Evolutionary conservation across 2,888 invertebrate species (phyloP).

Genomic region (Agrilus biguttatus): DNA sequence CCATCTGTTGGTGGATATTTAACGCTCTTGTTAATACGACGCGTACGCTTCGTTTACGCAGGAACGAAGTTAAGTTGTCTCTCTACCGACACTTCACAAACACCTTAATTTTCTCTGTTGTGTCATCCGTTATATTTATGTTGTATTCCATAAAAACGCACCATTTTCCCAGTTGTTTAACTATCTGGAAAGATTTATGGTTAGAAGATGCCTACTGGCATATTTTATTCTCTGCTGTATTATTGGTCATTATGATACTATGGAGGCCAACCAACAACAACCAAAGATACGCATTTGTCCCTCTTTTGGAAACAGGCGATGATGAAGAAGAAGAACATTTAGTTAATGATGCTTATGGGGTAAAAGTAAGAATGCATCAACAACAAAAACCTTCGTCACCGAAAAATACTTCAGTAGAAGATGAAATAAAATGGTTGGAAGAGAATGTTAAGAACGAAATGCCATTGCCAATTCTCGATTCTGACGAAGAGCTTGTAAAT

Average conservation of each 20-base stretch:
- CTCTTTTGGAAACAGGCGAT: constrained; percentile 71
- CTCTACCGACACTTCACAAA: constrained; percentile 91
- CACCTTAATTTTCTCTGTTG: constrained; percentile 78
- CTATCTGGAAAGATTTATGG: constrained; percentile 86
- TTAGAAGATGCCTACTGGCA: constrained; percentile 94
- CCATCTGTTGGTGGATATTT: constrained; percentile 93
- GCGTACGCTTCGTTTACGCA: constrained; percentile 68
- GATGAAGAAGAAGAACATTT: constrained; percentile 73
- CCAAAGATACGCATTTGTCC: constrained; percentile 88
- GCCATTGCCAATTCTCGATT: constrained; percentile 54
- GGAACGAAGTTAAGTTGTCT: constrained; percentile 80
- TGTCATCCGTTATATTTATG: constrained; percentile 87
- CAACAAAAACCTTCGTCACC: constrained; percentile 25
- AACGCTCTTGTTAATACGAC: constrained; percentile 80
- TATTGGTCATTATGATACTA: constrained; percentile 84
- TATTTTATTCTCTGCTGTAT: constrained; percentile 73
- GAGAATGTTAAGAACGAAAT: constrained; percentile 75
- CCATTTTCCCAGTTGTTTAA: constrained; percentile 48
- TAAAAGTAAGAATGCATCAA: constrained; percentile 48
- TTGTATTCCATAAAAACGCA: constrained; percentile 70
- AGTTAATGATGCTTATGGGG: constrained; percentile 76
- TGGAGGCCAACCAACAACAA: constrained; percentile 95
- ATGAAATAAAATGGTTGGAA: constrained; percentile 83
- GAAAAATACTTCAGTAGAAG: constrained; percentile 45
- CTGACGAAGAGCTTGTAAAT: constrained; percentile 70